Base-by-base conservation (phyloP, 2,797 vertebrate genomes). In the Margarornis squamiger region DNA sequence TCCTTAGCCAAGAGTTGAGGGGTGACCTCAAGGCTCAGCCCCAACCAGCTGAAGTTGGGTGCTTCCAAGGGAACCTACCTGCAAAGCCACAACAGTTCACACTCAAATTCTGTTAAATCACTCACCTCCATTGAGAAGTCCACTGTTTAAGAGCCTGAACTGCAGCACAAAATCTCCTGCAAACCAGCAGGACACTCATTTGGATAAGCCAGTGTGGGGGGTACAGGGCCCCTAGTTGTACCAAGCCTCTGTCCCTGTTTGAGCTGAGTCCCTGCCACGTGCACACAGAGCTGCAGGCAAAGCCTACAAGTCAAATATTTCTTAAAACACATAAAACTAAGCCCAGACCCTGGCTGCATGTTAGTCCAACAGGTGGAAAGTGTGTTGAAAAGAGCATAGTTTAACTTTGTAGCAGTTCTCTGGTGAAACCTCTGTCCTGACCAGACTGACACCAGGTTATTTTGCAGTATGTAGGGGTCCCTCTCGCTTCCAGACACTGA, bases 381-480 rank as follows among this genome's bases (percentile, higher is more conserved):
- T 36, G 54, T 29, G 73, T 88, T 88, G 76, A 57, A 86, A 82
- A 92, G 70, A 65, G 32, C 45, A 78, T 22, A 55, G 45, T 66
- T 82, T n/a, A 87, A 52, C 52, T 83, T 52, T 52, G 52, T 71
- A 71, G 68, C 18, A 23, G 54, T 57, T 70, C 41, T 46, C n/a
- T 67, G 55, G 24, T 12, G 43, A 29, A 20, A 73, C 4, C 39
- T 71, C 57, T 45, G 24, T 36, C n/a, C 84, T 59, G 82, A 22
- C 5, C 54, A 57, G 82, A 54, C 90, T 74, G 62, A 21, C 39
- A 24, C 2, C 21, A 72, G 29, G 5, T 68, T 62, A 88, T 67
- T 67, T 41, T 39, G 29, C 34, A 43, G 36, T 6, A 30, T 3
- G 2, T 2, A 45, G 17, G 21, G 54, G 18, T 87, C 10, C 38